These are phyloP conservation scores for Toxostoma redivivum DNA, from an alignment of 2,113 vertebrate species.

Conservation along the genomic window DNA sequence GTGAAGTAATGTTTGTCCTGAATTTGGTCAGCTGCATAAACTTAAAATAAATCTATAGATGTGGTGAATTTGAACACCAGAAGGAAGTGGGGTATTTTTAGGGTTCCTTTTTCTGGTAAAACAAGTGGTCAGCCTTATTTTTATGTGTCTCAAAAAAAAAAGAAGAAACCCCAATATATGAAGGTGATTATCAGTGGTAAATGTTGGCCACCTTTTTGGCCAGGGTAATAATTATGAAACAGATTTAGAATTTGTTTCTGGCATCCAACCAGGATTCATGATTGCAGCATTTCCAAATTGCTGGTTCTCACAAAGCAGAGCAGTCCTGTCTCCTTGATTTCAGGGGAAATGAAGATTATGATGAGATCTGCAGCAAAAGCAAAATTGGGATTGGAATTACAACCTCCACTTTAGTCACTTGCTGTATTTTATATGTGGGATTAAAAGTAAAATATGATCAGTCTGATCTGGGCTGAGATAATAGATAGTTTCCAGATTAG, in stretches of 20 bases:
- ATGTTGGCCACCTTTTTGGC: neutral
- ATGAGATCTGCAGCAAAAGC: neutral
- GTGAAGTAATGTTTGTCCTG: neutral
- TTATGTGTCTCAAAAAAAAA: neutral
- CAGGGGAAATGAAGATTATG: neutral
- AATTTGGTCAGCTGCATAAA: conserved; percentile 46
- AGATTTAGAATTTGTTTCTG: neutral
- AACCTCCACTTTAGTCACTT: neutral
- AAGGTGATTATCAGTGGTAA: neutral
- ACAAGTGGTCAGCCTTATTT: neutral
- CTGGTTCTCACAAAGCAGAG: neutral
- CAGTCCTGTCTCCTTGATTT: neutral
- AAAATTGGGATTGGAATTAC: neutral
- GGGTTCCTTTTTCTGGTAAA: neutral
- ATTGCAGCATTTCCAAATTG: neutral
- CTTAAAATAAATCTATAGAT: neutral
- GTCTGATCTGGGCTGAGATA: neutral
- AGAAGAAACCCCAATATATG: neutral
- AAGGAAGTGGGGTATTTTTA: neutral
- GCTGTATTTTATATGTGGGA: neutral
- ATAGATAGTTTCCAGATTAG: neutral
- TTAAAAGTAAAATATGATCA: neutral
- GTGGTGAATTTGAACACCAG: neutral
- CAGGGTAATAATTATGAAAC: neutral
- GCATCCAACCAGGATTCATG: neutral